These are phyloP conservation scores for Sus scrofa DNA, from an alignment of 2,113 vertebrate genomes.

Conservation along the genomic window T2T-Sscrofa CM000813.6:134341001-134341500, in stretches of 20 bases:
- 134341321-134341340: background rate
- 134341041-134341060: background rate
- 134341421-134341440: background rate
- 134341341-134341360: background rate
- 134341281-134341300: background rate
- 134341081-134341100: background rate
- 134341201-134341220: background rate
- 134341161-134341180: background rate
- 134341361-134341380: background rate
- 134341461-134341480: background rate
- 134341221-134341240: background rate
- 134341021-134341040: background rate
- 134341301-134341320: background rate
- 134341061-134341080: background rate
- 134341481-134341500: too few relatives aligned
- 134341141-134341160: background rate
- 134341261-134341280: background rate
- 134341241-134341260: background rate
- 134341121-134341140: background rate
- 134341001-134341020: background rate
- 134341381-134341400: background rate
- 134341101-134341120: background rate
- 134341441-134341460: background rate
- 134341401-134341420: background rate
- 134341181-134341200: conserved; percentile 35